Evolutionary conservation across 2,888 invertebrate genomes (phyloP), one percentile per base, ranked within the genome.

Genomic region (Eudasyphora cyanicolor): DNA sequence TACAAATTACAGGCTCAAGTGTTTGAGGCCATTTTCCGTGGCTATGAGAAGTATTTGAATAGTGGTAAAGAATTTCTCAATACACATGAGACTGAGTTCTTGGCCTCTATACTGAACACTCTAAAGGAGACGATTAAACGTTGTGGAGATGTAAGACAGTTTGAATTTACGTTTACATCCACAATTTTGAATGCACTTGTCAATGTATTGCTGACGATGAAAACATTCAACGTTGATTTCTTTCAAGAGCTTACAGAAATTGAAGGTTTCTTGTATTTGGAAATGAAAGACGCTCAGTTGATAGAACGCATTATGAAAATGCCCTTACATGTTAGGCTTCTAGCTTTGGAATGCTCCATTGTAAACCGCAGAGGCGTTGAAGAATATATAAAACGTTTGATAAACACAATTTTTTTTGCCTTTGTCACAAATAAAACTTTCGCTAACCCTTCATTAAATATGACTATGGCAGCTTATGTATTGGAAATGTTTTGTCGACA

Each of bases 401-500:
- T 89, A 0, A 4, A 2, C 0, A 24, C 62, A 0, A 78, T 86
- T 0, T 87, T 89, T 21, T 3, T 60, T 0, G 29, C 69, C 1
- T 71, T 85, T 6, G 24, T 77, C 1, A 8, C 6, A 2, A 57
- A 57, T 14, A 35, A 38, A 2, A 10, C 14, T 17, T 42, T 64
- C 19, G 21, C 64, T 8, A 73, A 87, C 42, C 73, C 87, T 0
- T 74, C 82, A 1, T 21, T 85, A 6, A 67, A 71, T 0, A 71
- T 91, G 2, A 84, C 87, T 0, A 42, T 87, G 2, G 84, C 84
- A 1, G 87, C 88, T 0, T 89, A 89, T 54, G 82, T 87, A 0
- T 12, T 92, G 54, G 88, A 90, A 62, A 86, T 90, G 78, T 79
- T 92, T 29, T 86, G 88, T 10, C 90, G 90, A 35, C 89, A 92